Evolutionary conservation across 30 jellyfish, hydroid and myxozoan species (phyloP).

Genomic region (Aurelia sp.): DNA sequence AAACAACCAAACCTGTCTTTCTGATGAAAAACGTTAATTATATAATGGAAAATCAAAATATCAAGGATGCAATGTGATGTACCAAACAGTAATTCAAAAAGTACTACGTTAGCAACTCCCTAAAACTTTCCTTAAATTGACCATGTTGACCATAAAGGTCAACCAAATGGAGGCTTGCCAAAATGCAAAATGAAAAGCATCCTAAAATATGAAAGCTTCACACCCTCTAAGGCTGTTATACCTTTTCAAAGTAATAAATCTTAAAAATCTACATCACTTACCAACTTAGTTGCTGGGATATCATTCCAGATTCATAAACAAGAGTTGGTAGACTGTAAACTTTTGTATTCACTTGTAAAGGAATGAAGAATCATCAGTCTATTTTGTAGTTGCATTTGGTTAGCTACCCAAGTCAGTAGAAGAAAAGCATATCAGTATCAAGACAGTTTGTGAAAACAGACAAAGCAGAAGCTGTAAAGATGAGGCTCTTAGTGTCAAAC

Average conservation of each 20-base stretch:
- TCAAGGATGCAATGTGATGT: too few relatives aligned
- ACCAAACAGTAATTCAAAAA: too few relatives aligned
- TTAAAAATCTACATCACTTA: background rate
- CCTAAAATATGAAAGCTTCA: background rate
- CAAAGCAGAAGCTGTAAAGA: background rate
- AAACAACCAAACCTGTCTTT: too few relatives aligned
- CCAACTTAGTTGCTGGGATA: conserved; percentile 91
- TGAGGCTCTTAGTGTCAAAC: background rate
- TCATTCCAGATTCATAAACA: conserved; percentile 86
- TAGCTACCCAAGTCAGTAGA: background rate
- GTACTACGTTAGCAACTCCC: too few relatives aligned
- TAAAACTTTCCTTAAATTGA: too few relatives aligned
- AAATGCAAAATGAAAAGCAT: too few relatives aligned
- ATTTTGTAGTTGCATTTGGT: background rate
- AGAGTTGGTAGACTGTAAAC: conserved; percentile 62
- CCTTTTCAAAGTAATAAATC: background rate
- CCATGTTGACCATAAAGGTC: too few relatives aligned
- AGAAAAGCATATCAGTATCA: background rate
- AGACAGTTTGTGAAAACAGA: background rate
- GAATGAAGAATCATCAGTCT: background rate
- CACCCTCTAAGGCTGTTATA: background rate
- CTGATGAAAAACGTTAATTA: too few relatives aligned
- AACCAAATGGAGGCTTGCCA: too few relatives aligned
- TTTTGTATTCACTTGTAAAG: conserved; percentile 68
- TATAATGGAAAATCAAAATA: too few relatives aligned